A percentile compares a stretch with the other conserved stretches of the same genome.
These are phyloP conservation scores for Rhizomys pruinosus DNA, from an alignment of 2,113 vertebrate genomes.

Conservation along the genomic window DNA sequence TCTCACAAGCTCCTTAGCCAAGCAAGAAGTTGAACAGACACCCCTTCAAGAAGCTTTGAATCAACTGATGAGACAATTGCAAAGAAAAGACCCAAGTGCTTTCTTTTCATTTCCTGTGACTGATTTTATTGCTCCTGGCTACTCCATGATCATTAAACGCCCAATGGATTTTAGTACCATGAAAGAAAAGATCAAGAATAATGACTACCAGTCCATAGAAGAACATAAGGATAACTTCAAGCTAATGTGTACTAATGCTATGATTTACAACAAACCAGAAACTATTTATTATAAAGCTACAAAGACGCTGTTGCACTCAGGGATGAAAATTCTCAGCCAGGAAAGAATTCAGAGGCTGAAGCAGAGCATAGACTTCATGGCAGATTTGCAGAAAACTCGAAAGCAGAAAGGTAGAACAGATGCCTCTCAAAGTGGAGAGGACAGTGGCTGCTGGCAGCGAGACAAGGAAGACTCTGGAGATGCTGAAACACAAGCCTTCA, in stretches of 20 bases:
- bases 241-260: slow-evolving; percentile 98
- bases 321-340: slow-evolving; percentile 98
- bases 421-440: slow-evolving; percentile 83
- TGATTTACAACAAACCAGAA: slow-evolving; percentile 98
- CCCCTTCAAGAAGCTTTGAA: slow-evolving; percentile 97
- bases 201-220: slow-evolving; percentile 94
- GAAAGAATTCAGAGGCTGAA: slow-evolving; percentile 96
- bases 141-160: slow-evolving; percentile 95
- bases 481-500: slow-evolving; percentile 87
- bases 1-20: slow-evolving; percentile 89
- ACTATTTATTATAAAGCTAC: slow-evolving; percentile 99
- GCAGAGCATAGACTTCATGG: slow-evolving; percentile 98
- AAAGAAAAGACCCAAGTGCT: slow-evolving; percentile 97
- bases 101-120: slow-evolving; percentile 99
- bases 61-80: slow-evolving; percentile 96
- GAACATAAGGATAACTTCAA: slow-evolving; percentile 98
- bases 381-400: slow-evolving; percentile 91
- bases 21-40: slow-evolving; percentile 94
- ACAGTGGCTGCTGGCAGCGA: slow-evolving; percentile 81
- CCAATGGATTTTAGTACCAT: slow-evolving; percentile 99
- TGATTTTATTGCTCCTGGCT: slow-evolving; percentile 98
- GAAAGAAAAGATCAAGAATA: slow-evolving; percentile 97
- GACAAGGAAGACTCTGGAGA: slow-evolving; percentile 86
- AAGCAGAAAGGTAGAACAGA: slow-evolving; percentile 88
- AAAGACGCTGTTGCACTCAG: slow-evolving; percentile 96